Percentiles rank a stretch among this genome's conserved stretches.
phyloP scores from a whole-genome alignment of 2,113 vertebrate genomes.

The Semicossyphus pulcher region DNA sequence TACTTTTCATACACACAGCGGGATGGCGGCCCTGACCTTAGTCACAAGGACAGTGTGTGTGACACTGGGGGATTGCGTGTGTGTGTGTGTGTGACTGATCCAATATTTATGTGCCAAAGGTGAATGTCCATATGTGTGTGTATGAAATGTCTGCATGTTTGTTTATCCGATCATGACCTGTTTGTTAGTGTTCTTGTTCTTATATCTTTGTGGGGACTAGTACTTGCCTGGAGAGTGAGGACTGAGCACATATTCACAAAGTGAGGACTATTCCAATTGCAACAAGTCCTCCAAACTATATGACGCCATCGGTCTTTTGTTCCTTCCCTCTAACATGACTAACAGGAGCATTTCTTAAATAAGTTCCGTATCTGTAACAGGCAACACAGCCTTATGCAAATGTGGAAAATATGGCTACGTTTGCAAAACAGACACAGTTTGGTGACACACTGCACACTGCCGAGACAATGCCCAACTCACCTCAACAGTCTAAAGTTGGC shows the following conservation, averaged over 20 bases:
- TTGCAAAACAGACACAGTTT: no score
- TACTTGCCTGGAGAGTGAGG: not conserved
- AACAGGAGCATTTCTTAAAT: no score
- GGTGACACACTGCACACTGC: no score
- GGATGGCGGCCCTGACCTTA: constrained; percentile 29
- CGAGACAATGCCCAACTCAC: no score
- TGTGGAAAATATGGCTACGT: no score
- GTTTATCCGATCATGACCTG: not conserved
- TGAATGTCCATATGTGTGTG: not conserved
- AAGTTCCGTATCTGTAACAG: no score
- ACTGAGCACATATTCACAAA: not conserved
- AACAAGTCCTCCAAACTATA: not conserved
- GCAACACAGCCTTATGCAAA: no score
- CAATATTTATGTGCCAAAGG: not conserved
- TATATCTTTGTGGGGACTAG: not conserved
- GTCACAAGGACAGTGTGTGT: constrained; percentile 33
- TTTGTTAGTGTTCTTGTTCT: no score
- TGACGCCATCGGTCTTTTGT: no score
- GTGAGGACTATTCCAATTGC: not conserved
- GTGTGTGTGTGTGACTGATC: constrained; percentile 9
- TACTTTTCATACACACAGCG: constrained; percentile 48
- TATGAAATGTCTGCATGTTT: not conserved
- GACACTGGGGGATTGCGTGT: not conserved
- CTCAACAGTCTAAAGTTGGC: no score
- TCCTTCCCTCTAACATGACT: no score